A percentile compares a stretch with the other conserved stretches of the same genome.
Evolutionary conservation across 92 coral and sea anemone genomes (phyloP).

Genomic region (Chrysogorgia sp.): DNA sequence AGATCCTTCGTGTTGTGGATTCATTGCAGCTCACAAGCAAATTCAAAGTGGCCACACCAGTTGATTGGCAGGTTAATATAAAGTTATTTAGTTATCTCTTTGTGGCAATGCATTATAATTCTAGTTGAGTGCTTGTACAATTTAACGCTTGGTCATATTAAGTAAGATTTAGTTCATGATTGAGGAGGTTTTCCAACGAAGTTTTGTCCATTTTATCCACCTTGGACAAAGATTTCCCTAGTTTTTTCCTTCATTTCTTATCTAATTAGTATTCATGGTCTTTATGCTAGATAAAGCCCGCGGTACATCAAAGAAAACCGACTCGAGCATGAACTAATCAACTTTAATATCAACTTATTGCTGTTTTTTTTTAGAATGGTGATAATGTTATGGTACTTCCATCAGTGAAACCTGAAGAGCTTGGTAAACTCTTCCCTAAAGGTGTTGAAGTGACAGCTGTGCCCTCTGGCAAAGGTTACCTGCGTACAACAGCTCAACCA

Average conservation of each 20-base stretch:
- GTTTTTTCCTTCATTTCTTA: no score
- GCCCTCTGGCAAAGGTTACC: slow-evolving; percentile 86
- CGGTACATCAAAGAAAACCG: no score
- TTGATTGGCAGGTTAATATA: slow-evolving; percentile 84
- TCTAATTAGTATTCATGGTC: no score
- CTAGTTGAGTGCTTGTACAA: no score
- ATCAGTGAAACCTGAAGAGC: slow-evolving; percentile 62
- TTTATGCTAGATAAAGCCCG: no score
- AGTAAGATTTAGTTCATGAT: no score
- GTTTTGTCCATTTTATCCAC: no score
- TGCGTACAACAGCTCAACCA: slow-evolving; percentile 86
- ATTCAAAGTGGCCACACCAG: slow-evolving; percentile 96
- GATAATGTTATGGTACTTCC: slow-evolving; percentile 89
- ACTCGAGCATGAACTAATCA: no score
- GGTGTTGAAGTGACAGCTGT: slow-evolving; percentile 47
- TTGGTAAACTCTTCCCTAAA: slow-evolving; percentile 58
- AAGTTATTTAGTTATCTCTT: neutral
- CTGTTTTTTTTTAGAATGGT: slow-evolving; percentile 63
- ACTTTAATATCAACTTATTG: no score
- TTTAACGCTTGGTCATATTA: no score
- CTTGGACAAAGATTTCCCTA: no score
- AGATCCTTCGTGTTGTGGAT: slow-evolving; percentile 93
- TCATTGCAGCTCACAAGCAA: slow-evolving; percentile 91
- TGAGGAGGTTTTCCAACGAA: no score
- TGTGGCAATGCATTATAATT: neutral